phyloP scores from a whole-genome alignment of 2,113 vertebrate genomes.

The Cairina moschata region DNA sequence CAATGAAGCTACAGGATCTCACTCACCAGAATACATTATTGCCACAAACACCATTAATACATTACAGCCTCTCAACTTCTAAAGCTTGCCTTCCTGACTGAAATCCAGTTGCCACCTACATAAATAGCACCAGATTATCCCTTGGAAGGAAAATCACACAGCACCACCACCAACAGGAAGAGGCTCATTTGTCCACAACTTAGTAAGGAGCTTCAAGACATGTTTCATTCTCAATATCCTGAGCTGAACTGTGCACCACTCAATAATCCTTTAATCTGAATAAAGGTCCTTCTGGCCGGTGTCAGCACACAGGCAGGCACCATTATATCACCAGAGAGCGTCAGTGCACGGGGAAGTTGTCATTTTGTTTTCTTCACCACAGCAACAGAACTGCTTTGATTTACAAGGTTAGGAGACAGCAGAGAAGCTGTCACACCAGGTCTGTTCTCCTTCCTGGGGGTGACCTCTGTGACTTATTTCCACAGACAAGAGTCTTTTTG shows the following conservation, averaged over 20 bases:
- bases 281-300: neutral
- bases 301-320: fast-evolving
- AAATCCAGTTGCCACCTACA: neutral
- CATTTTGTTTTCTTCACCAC: neutral
- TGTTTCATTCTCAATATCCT: neutral
- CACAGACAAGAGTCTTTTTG: neutral
- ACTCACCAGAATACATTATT: neutral
- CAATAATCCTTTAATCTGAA: neutral
- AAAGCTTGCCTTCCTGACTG: neutral
- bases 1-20: neutral
- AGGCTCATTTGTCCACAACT: neutral
- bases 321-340: neutral
- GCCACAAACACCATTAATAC: neutral
- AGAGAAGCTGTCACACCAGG: fast-evolving
- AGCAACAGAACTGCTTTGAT: neutral
- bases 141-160: neutral
- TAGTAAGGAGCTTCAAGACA: neutral
- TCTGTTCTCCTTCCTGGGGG: neutral
- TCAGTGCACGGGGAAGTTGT: neutral
- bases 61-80: neutral
- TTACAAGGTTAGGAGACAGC: neutral
- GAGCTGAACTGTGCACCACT: neutral
- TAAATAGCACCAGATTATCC: neutral
- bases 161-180: neutral
- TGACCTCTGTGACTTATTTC: fast-evolving